phyloP scores from a whole-genome alignment of 35 echinoderm and acorn worm species.

The Hemicentrotus pulcherrimus region DNA sequence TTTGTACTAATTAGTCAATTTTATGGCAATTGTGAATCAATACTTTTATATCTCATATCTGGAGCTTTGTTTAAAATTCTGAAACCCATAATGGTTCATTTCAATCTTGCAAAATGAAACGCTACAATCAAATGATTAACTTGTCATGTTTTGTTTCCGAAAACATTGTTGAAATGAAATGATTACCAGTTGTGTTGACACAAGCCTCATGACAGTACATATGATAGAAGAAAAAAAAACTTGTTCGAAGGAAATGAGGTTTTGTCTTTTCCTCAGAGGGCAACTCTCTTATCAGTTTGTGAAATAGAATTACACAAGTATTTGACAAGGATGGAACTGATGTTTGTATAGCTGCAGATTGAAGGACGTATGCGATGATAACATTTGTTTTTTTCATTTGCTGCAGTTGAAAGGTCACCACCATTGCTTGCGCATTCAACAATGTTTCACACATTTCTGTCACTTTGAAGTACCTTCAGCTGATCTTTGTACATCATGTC shows the following conservation, averaged over 20 bases:
- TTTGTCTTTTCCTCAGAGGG: background rate
- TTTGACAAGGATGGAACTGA: background rate
- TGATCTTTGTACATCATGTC: background rate
- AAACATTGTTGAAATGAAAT: background rate
- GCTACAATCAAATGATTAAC: background rate
- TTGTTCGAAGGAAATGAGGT: background rate
- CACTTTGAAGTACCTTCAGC: background rate
- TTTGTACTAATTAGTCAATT: background rate
- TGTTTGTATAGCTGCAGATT: background rate
- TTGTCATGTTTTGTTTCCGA: background rate
- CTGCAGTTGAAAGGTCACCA: background rate
- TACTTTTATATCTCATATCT: background rate
- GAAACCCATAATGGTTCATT: no score
- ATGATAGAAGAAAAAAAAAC: background rate
- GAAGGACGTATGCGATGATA: background rate
- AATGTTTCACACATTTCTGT: background rate
- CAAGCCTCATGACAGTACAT: background rate
- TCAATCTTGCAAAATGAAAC: background rate
- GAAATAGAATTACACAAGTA: constrained; percentile 7
- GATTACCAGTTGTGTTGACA: background rate
- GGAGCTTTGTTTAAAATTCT: no score
- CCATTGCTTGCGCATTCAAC: background rate
- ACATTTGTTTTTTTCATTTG: background rate
- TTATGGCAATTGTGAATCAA: background rate
- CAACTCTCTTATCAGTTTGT: background rate